These are phyloP conservation scores for Ataeniobius toweri DNA, from an alignment of 2,797 vertebrate species.

Conservation along the genomic window DNA sequence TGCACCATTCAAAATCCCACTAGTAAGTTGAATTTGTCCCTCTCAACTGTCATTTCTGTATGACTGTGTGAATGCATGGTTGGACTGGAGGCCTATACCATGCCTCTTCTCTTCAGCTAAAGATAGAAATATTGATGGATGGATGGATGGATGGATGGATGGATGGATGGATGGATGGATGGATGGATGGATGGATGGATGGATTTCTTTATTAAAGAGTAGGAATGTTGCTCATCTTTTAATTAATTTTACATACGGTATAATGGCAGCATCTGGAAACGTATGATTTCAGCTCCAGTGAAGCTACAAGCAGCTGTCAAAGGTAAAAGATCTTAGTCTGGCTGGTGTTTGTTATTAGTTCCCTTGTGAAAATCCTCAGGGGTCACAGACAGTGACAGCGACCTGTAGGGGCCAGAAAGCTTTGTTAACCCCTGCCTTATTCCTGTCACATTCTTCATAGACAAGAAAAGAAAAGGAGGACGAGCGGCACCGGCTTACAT, in stretches of 20 bases:
- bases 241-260: not conserved
- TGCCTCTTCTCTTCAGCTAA: no score
- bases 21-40: no score
- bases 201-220: not conserved
- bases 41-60: no score
- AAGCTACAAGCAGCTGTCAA: constrained; percentile 27
- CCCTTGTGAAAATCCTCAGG: constrained; percentile 34
- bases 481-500: constrained; percentile 68
- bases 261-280: not conserved
- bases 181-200: not conserved
- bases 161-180: not conserved
- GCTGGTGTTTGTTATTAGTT: constrained; percentile 29
- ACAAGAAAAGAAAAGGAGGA: constrained; percentile 46
- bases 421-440: constrained; percentile 66
- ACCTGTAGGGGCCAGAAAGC: constrained; percentile 49
- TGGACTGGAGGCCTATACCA: no score
- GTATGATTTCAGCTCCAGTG: constrained; percentile 21
- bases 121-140: not conserved
- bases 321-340: constrained; percentile 38
- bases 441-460: constrained; percentile 65
- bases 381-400: constrained; percentile 63
- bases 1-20: no score
- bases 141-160: not conserved
- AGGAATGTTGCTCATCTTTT: not conserved
- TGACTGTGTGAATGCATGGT: no score